phyloP scores from a whole-genome alignment of 2,113 vertebrate species.

The Phaetusa simplex region DNA sequence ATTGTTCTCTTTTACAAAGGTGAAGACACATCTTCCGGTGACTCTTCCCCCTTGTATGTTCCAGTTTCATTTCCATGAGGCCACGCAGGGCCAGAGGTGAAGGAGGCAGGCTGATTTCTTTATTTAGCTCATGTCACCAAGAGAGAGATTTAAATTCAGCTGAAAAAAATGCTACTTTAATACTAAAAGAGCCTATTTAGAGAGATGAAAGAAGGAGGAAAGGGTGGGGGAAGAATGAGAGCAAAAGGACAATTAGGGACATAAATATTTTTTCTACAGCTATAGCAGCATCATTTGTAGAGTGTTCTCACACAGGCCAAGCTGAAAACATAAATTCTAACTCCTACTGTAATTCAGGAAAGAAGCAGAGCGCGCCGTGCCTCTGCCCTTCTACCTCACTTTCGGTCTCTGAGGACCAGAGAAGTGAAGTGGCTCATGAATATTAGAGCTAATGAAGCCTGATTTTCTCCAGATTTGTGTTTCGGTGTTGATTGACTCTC shows the following conservation, averaged over 20 bases:
- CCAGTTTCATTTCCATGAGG: background rate
- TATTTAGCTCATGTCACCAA: background rate
- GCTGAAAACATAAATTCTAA: background rate
- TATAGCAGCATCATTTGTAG: background rate
- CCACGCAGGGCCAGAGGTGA: background rate
- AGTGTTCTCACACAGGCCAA: background rate
- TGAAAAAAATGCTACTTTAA: background rate
- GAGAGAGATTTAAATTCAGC: background rate
- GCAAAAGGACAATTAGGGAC: background rate
- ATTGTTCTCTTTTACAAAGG: background rate
- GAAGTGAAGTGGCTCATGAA: background rate
- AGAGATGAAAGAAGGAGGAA: background rate
- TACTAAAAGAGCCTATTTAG: background rate
- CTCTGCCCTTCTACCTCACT: background rate
- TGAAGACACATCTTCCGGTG: background rate
- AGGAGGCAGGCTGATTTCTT: background rate
- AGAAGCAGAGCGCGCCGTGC: background rate
- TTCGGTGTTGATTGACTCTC: background rate
- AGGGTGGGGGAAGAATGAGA: background rate
- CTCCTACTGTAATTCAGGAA: background rate
- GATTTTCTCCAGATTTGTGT: slow-evolving; percentile 21
- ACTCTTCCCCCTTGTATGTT: background rate
- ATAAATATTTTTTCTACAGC: background rate
- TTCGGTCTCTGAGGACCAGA: background rate
- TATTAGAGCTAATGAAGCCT: slow-evolving; percentile 27